Percentiles rank a stretch among this genome's conserved stretches.
These are phyloP conservation scores for Eidolon helvum DNA, from an alignment of 2,113 vertebrate genomes.

Conservation along the genomic window DNA sequence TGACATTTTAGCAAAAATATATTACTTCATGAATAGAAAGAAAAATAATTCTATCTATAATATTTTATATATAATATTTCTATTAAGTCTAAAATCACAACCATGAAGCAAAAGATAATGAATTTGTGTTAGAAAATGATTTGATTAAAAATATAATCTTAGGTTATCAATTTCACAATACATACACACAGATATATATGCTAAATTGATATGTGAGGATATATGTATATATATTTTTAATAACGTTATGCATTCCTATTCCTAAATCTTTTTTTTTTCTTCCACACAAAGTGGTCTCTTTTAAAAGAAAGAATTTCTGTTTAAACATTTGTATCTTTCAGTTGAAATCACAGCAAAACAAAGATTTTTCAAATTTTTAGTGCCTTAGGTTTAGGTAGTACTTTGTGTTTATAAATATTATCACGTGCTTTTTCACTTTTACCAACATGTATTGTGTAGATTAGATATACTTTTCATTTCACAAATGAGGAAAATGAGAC, in stretches of 20 bases:
- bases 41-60: neutral
- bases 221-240: neutral
- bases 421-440: neutral
- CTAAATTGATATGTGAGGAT: neutral
- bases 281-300: neutral
- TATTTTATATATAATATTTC: neutral
- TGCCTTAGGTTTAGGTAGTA: neutral
- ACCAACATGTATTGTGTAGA: neutral
- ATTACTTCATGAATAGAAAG: neutral
- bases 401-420: neutral
- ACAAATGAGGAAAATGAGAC: neutral
- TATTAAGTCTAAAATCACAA: neutral
- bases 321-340: neutral
- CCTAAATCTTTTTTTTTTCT: neutral
- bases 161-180: neutral
- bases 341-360: constrained; percentile 1
- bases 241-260: neutral
- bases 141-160: neutral
- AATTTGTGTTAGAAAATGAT: neutral
- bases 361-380: neutral
- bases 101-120: neutral
- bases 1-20: too few species aligned
- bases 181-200: neutral
- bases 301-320: neutral
- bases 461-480: neutral